Conservation (phyloP, 1,140 invertebrate species). For the Brachionus paranguensis region DNA sequence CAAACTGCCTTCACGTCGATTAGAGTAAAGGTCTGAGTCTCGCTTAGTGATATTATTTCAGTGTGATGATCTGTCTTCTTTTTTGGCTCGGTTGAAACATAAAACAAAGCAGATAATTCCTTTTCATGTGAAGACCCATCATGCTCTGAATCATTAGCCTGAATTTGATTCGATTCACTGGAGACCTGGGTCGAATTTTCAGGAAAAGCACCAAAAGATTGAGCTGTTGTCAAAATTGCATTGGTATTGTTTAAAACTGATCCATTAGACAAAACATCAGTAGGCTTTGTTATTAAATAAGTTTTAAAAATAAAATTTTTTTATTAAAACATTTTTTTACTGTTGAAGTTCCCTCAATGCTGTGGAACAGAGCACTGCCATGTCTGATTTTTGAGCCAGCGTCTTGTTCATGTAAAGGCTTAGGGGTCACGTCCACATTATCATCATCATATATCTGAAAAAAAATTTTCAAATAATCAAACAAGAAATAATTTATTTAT, state of each 20-base stretch:
- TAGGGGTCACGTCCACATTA: slow-evolving; percentile 21
- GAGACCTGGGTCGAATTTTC: slow-evolving; percentile 37
- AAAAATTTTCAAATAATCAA: neutral
- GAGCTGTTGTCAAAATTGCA: slow-evolving; percentile 18
- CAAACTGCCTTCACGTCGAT: slow-evolving; percentile 50
- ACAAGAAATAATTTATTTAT: neutral
- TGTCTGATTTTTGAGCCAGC: neutral
- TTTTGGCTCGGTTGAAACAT: neutral
- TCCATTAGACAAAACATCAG: slow-evolving; percentile 22
- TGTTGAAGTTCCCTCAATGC: slow-evolving; percentile 34
- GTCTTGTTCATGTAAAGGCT: slow-evolving; percentile 12
- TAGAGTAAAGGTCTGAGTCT: slow-evolving; percentile 53
- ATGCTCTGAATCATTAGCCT: neutral
- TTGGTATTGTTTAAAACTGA: slow-evolving; percentile 30
- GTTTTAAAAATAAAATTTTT: neutral
- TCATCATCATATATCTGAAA: slow-evolving; percentile 7
- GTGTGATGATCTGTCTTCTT: slow-evolving; percentile 41
- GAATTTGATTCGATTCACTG: slow-evolving; percentile 13
- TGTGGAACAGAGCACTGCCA: slow-evolving; percentile 37
- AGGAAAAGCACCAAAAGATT: slow-evolving; percentile 25
- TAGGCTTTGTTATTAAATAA: neutral
- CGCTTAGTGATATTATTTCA: slow-evolving; percentile 48
- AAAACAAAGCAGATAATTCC: slow-evolving; percentile 11
- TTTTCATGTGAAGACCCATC: neutral
- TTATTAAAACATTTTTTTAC: neutral